Evolutionary conservation across 2,888 invertebrate species (phyloP), one percentile per base, ranked within the genome.

Genomic region (Nasonovia ribisnigri): DNA sequence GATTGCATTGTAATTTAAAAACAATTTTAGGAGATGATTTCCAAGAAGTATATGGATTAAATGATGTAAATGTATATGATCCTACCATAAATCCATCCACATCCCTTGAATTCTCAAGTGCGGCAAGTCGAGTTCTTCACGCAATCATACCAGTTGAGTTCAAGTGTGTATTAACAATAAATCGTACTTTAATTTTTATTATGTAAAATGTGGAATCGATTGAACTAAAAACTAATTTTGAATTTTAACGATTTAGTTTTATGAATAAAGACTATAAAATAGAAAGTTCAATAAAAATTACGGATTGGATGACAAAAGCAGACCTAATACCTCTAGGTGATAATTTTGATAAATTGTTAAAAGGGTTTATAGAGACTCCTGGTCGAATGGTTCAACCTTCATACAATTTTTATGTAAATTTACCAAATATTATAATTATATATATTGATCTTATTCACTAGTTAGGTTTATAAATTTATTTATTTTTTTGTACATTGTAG

Each of bases 91-190:
- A 99, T 96, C 98, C 98, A 0, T 97, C 98, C 95, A 98, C 98
- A 46, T 97, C 98, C 94, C 98, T 98, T 94, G 98, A 98, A 11
- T 98, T 99, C 95, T 97, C 98, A 26, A 97, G 98, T 29, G 98
- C 98, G 87, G 98, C 98, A 29, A 98, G 98, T 96, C 97, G 99
- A 95, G 98, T 98, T 95, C 98, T 98, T 0, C 99, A 99, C 95
- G 98, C 98, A 0, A 96, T 99, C 43, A 90, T 93, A 93, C 93
- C 93, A 1, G 84, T 90, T 16, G 84, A 90, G n/a, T 84, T 93
- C 29, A 93, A 93, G 93, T 93, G 42, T 8, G 84, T 29, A 46
- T 29, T 88, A 3, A 51, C 46, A 57, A 26, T 26, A 26, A 57
- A 57, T 26, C 26, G 26, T n/a, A 67, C n/a, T n/a, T 36, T 36